Evolutionary conservation across 1,140 invertebrate species (phyloP).

Genomic region (Cherax destructor): DNA sequence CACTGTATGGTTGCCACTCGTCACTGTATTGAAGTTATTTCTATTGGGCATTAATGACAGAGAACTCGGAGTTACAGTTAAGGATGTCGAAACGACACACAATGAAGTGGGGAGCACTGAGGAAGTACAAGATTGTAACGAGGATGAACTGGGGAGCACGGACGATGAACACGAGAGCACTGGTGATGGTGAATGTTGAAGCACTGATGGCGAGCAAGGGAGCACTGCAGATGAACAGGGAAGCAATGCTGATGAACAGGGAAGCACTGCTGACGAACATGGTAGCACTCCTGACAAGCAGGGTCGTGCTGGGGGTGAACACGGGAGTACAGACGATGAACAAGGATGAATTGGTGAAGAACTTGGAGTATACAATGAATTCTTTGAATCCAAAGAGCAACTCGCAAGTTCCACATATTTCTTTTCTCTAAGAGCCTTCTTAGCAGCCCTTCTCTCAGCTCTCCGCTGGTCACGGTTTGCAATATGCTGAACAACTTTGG

Average conservation of each 20-base stretch:
- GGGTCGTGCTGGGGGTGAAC: background rate
- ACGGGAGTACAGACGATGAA: background rate
- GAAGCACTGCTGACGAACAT: background rate
- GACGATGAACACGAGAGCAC: background rate
- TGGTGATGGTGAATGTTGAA: background rate
- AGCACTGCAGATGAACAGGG: background rate
- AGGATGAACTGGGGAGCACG: background rate
- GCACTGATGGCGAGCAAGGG: background rate
- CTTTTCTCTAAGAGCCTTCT: constrained; percentile 45
- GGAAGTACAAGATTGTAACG: background rate
- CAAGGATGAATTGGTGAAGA: constrained; percentile 9
- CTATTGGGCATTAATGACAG: constrained; percentile 45
- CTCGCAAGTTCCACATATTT: constrained; percentile 25
- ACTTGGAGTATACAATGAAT: constrained; percentile 6
- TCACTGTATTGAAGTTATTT: constrained; percentile 37
- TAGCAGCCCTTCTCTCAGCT: constrained; percentile 52
- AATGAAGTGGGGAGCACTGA: constrained; percentile 23
- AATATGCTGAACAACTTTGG: constrained; percentile 61
- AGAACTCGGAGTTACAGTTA: constrained; percentile 18
- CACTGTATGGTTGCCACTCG: constrained; percentile 36
- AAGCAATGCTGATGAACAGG: background rate
- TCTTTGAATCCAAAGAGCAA: background rate
- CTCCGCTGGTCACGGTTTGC: constrained; percentile 51
- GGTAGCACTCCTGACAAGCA: background rate
- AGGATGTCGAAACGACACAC: constrained; percentile 19